Base-by-base conservation (phyloP, 2,113 vertebrate species). In the Anthoscopus minutus region DNA sequence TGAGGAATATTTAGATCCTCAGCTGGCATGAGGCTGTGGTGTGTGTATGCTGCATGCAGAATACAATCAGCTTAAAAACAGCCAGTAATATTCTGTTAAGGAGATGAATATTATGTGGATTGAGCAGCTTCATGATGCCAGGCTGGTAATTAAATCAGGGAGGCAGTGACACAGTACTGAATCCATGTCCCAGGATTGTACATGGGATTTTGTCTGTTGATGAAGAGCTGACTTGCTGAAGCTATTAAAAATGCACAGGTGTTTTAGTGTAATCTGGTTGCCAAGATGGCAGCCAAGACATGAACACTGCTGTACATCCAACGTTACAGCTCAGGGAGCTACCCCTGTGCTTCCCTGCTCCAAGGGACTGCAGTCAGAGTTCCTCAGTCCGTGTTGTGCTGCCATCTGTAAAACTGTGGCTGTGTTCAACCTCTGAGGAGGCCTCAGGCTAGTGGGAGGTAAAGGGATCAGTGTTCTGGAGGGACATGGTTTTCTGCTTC, bases 401-500 rank as follows among this genome's bases (percentile, higher is more conserved):
- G 2, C 70, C 70, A 38, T 64, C 78, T 85, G 84, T 89, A 62
- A 65, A 87, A 40, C 1, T 66, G 57, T 0, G 1, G 10, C 89
- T 76, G 23, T 42, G 47, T 18, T 86, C 72, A 23, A 9, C 90
- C 94, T 74, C 92, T 28, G 51, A 88, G 79, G 54, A 73, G 79
- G 92, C 92, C 86, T 79, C 50, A 13, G 87, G 91, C 89, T 72
- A 87, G 48, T 9, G 45, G 64, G 65, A 88, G 90, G 82, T 67
- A 24, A 77, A 93, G 53, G 71, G 93, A 90, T 96, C 53, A 0
- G 23, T 80, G 24, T 37, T 61, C 67, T 77, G 51, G 31, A 86
- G 89, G 64, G 82, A 88, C 71, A 93, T 92, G 76, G 64, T 57
- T 96, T 92, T 78, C 69, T 93, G 8, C 76, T 74, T 86, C 67